Conservation (phyloP, 2,113 vertebrate species). For the Sminthopsis crassicaudata region DNA sequence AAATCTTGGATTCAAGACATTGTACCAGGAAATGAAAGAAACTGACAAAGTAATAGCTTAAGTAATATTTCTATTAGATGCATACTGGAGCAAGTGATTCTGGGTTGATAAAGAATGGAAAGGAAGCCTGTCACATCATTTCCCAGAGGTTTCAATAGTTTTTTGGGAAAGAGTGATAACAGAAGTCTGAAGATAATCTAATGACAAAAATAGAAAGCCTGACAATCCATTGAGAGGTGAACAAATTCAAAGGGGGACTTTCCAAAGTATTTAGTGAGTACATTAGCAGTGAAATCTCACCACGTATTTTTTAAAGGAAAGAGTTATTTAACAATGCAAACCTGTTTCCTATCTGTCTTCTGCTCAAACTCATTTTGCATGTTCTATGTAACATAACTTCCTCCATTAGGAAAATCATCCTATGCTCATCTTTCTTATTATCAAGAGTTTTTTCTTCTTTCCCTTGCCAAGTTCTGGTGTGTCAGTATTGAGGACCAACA, state of each 20-base stretch:
- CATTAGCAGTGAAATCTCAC: not conserved
- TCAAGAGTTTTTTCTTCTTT: not conserved
- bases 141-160: not conserved
- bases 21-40: not conserved
- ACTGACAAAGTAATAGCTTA: not conserved
- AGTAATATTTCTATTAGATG: not conserved
- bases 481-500: not conserved
- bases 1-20: not conserved
- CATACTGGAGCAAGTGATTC: not conserved
- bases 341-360: not conserved
- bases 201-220: not conserved
- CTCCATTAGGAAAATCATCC: not conserved
- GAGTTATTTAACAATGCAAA: not conserved
- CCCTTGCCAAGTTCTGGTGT: not conserved
- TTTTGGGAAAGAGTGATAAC: constrained; percentile 7
- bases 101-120: not conserved
- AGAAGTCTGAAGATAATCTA: not conserved
- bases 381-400: not conserved
- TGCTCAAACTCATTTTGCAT: not conserved
- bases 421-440: not conserved
- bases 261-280: not conserved
- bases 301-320: not conserved
- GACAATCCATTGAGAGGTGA: not conserved
- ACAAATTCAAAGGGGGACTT: not conserved
- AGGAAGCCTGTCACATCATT: not conserved